Base-by-base conservation (phyloP, 2,888 invertebrate genomes). In the Perizoma flavofasciatum region DNA sequence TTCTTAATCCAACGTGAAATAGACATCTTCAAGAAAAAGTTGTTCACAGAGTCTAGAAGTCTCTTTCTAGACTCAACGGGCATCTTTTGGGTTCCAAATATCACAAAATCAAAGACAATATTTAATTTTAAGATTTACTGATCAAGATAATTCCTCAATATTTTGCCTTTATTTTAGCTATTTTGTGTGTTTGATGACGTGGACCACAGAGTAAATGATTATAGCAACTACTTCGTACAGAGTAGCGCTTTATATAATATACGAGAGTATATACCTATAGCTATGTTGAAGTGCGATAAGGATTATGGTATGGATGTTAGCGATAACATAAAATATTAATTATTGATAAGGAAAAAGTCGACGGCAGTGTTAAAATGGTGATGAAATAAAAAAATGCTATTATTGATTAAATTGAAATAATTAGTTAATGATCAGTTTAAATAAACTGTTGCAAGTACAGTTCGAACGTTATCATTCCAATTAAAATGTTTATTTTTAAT, bases 301-400 rank as follows among this genome's bases (percentile, higher is more conserved):
- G 39, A 22, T 7, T 11, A 7, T 10, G 11, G 4, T 6, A 9
- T 10, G 6, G 11, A 4, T 41, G 8, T 11, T 47, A 47, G n/a
- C 41, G 46, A 44, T 59, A 59, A 59, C 39, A 46, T 49, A 33
- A 37, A 22, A 10, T 41, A 41, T 59, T 59, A 49, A 54, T 41
- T 41, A 10, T 10, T 54, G 48, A 59, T 43, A 49, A 32, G 51
- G 46, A 57, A 57, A 49, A 58, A 53, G 43, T 49, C 53, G 59
- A 59, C 49, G 10, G 9, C 44, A 49, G 40, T 49, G 37, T 40
- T 32, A 37, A 37, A 35, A 52, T 22, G 22, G 6, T 32, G 49
- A 50, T 46, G 50, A 49, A 37, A 5, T 37, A 5, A 7, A 6
- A 7, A 4, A 6, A 37, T 37, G 4, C 37, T 5, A 37, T 37